Evolutionary conservation across 1,140 invertebrate species (phyloP).

Genomic region (Leptinotarsa texana): DNA sequence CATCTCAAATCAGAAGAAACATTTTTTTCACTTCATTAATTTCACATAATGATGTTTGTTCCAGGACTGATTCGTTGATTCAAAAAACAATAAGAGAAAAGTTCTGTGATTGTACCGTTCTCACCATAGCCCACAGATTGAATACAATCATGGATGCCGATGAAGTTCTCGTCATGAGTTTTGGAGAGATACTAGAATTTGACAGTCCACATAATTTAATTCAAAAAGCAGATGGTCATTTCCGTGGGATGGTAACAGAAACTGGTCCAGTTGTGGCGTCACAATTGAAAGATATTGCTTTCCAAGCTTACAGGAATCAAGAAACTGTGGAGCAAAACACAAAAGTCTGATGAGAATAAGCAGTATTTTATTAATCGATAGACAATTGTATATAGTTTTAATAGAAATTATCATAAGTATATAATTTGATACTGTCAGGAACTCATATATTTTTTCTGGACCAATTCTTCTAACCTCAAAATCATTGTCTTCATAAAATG

Average conservation of each 20-base stretch:
- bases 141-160: slow-evolving; percentile 43
- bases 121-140: slow-evolving; percentile 1
- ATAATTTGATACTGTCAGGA: too few relatives aligned
- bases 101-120: slow-evolving; percentile 57
- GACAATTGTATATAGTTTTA: too few relatives aligned
- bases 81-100: slow-evolving; percentile 63
- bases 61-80: slow-evolving; percentile 62
- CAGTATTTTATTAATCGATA: too few relatives aligned
- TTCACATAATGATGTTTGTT: slow-evolving; percentile 48
- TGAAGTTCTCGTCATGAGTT: slow-evolving; percentile 53
- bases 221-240: slow-evolving; percentile 60
- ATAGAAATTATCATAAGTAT: too few relatives aligned
- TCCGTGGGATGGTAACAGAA: slow-evolving; percentile 72
- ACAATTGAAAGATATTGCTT: slow-evolving; percentile 39
- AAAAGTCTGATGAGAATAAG: too few relatives aligned
- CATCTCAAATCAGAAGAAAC: too few relatives aligned
- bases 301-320: slow-evolving; percentile 30
- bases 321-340: too few relatives aligned
- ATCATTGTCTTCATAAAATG: too few relatives aligned
- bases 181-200: slow-evolving; percentile 51
- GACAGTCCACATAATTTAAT: slow-evolving; percentile 51
- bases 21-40: too few relatives aligned
- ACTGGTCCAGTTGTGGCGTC: slow-evolving; percentile 52
- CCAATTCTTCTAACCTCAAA: too few relatives aligned
- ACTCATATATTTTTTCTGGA: too few relatives aligned